Conservation (phyloP, 1,140 invertebrate species). For the Uloborus diversus region DNA sequence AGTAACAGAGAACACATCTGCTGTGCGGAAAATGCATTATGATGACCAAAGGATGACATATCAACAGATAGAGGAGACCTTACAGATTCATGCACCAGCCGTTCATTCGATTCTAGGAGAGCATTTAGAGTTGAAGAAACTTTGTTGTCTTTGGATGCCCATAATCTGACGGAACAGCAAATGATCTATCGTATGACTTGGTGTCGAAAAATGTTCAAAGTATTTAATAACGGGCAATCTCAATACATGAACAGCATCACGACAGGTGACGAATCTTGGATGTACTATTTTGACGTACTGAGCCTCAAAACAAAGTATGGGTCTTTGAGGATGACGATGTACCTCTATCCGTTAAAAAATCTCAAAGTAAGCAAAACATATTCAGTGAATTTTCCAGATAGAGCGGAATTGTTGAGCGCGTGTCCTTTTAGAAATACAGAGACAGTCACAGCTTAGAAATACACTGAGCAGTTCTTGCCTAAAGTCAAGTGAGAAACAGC, state of each 20-base stretch:
- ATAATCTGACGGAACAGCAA: neutral
- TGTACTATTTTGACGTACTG: neutral
- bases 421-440: neutral
- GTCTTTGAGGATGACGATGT: neutral
- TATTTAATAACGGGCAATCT: neutral
- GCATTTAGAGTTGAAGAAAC: neutral
- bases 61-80: no score
- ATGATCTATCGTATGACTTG: neutral
- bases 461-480: neutral
- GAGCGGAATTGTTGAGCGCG: neutral
- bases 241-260: neutral
- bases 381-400: neutral
- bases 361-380: neutral
- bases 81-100: neutral
- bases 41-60: neutral
- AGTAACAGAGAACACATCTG: neutral
- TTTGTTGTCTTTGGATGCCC: neutral
- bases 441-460: neutral
- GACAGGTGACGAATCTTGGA: neutral
- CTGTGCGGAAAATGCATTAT: neutral
- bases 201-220: neutral
- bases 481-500: no score
- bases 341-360: neutral
- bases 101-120: neutral
- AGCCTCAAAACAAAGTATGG: neutral